Conservation (phyloP, 1,140 invertebrate genomes). For the Cherax quadricarinatus region DNA sequence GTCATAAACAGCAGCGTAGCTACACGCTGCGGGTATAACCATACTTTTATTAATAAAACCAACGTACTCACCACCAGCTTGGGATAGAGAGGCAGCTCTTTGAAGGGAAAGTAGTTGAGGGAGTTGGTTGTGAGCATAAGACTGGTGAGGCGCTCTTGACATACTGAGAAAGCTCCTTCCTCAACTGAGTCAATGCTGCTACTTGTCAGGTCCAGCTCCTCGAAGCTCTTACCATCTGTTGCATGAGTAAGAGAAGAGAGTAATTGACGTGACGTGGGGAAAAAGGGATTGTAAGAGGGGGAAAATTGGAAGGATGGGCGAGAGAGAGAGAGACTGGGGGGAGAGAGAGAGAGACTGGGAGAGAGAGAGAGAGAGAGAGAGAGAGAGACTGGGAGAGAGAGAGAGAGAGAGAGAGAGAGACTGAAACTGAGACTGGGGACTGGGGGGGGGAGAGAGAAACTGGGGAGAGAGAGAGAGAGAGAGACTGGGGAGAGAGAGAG, state of each 20-base stretch:
- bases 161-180: neutral
- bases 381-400: neutral
- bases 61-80: neutral
- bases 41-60: no score
- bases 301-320: neutral
- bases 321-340: neutral
- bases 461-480: neutral
- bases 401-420: neutral
- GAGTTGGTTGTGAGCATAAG: neutral
- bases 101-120: neutral
- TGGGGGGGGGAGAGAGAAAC: neutral
- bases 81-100: neutral
- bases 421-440: neutral
- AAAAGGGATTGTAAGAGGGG: no score
- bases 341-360: neutral
- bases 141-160: neutral
- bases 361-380: neutral
- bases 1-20: no score
- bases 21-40: no score
- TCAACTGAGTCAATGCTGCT: neutral
- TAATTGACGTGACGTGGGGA: neutral
- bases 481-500: no score
- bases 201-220: neutral
- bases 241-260: no score
- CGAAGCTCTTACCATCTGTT: slow-evolving; percentile 4